Evolutionary conservation across 2,888 invertebrate species (phyloP), one percentile per base, ranked within the genome.

Genomic region (Acrobasis suavella): DNA sequence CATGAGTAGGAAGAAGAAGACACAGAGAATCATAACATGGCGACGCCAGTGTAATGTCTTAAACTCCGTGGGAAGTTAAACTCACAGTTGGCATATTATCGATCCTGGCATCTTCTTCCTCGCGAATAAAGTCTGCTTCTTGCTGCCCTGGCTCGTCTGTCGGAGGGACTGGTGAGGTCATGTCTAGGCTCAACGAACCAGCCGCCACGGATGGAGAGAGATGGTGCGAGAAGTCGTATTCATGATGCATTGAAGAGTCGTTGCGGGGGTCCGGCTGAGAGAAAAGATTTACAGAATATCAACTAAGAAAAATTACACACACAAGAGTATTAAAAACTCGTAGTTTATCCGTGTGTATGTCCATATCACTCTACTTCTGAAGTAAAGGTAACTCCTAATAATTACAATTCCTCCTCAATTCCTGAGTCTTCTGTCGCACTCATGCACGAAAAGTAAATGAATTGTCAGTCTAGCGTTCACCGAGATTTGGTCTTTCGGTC

Each of bases 201-300:
- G 88, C 84, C 1, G 76, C 86, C 9, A 87, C 89, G 7, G 89
- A 91, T 1, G 90, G 92, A 0, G 92, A 90, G 50, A 92, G 81
- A 60, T 92, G 89, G 64, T 91, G 91, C 5, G 92, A 92, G 81
- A 93, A 92, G 69, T 92, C 92, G 68, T 91, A 90, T 64, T 91
- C 85, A 69, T 93, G 93, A 2, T 93, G 94, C 81, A 92, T 89
- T 51, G 93, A 94, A 9, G 94, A 94, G 75, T 95, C 95, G 74
- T 95, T 95, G 69, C 93, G 93, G 1, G 89, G 74, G 69, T 94
- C 93, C 37, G 90, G 86, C 94, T 94, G 76, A 14, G 80, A 82
- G 12, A 9, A 14, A 14, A 9, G 16, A 56, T 2, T 10, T 55
- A 38, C 50, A 17, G 37, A 58, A 37, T 64, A 37, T 14, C 3